Percentiles rank a stretch among this genome's conserved stretches.
phyloP scores from a whole-genome alignment of 1,140 invertebrate species.

The Papilio helenus region DNA sequence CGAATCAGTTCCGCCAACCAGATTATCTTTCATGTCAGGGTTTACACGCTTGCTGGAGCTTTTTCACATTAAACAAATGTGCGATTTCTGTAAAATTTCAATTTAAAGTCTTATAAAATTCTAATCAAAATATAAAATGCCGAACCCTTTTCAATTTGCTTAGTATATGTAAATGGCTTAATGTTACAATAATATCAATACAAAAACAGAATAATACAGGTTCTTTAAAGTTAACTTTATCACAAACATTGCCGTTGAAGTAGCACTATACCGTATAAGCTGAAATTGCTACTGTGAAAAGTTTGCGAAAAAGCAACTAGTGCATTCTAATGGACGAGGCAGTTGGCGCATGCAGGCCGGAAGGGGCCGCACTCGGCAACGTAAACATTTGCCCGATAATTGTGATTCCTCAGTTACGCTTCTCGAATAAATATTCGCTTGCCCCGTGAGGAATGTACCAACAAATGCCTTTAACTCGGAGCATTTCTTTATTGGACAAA shows the following conservation, averaged over 20 bases:
- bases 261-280: not conserved
- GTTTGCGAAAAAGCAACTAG: constrained; percentile 64
- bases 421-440: constrained; percentile 73
- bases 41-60: constrained; percentile 70
- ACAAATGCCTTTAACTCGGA: constrained; percentile 68
- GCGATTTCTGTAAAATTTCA: constrained; percentile 17
- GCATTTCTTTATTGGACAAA: constrained; percentile 76
- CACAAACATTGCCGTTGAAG: not conserved
- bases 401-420: constrained; percentile 74
- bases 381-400: constrained; percentile 80
- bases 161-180: not conserved
- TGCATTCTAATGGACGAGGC: constrained; percentile 64
- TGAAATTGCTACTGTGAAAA: constrained; percentile 42
- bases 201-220: not conserved
- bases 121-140: not conserved
- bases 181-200: not conserved
- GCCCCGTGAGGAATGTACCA: constrained; percentile 58
- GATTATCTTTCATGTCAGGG: constrained; percentile 75
- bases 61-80: constrained; percentile 49
- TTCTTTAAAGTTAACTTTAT: not conserved
- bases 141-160: not conserved
- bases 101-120: constrained; percentile 4
- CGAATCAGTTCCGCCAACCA: constrained; percentile 78
- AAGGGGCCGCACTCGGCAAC: constrained; percentile 62
- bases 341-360: constrained; percentile 62